phyloP scores from a whole-genome alignment of 1,140 invertebrate genomes.

The Hirudo medicinalis region DNA sequence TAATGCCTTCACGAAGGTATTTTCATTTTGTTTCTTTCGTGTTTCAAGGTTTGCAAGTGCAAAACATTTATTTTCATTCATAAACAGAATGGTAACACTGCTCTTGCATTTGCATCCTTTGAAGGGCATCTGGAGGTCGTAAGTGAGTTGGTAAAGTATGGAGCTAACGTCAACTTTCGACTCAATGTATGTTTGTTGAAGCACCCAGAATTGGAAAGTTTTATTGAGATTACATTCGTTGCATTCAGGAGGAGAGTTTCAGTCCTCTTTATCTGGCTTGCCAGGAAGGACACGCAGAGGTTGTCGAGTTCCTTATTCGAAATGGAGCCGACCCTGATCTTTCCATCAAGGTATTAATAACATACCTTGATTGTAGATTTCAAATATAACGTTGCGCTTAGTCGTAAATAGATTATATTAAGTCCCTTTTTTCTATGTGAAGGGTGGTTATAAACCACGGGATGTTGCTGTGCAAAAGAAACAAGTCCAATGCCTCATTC shows the following conservation, averaged over 20 bases:
- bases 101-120: background rate
- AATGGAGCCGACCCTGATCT: background rate
- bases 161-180: slow-evolving; percentile 7
- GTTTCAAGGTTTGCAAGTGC: background rate
- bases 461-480: slow-evolving; percentile 1
- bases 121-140: background rate
- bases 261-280: slow-evolving; percentile 1
- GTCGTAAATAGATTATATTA: too few relatives aligned
- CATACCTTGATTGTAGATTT: too few relatives aligned
- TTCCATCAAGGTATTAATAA: background rate
- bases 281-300: background rate
- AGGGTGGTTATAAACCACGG: slow-evolving; percentile 9
- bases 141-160: background rate
- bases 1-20: background rate
- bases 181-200: background rate
- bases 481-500: background rate
- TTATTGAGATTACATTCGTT: background rate
- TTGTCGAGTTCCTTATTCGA: background rate
- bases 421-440: too few relatives aligned
- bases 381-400: too few relatives aligned
- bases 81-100: background rate
- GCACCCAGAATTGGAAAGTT: background rate
- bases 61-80: background rate
- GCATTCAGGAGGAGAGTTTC: background rate
- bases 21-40: background rate